Base-by-base conservation (phyloP, 2,797 vertebrate genomes). In the Enteromius thamalakanensis region DNA sequence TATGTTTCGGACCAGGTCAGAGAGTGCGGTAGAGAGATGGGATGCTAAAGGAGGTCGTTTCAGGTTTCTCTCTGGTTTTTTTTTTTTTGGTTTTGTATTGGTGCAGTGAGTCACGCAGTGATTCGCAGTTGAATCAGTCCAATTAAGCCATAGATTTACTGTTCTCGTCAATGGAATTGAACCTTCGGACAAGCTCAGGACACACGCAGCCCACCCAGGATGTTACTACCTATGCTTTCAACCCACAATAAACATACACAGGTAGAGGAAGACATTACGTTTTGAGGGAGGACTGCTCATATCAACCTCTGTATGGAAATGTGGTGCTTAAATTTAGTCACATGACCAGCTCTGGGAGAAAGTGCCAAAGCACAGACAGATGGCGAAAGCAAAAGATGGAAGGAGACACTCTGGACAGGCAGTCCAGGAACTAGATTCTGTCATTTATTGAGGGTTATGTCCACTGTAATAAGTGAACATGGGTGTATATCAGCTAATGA, bases 121-220 rank as follows among this genome's bases (percentile, higher is more conserved):
- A 82, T 21, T 79, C 58, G 47, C 37, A 53, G 32, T 53, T 84
- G 79, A 81, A 74, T 86, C 79, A 81, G 72, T 70, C 47, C 72
- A 86, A 80, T 84, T 80, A 83, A 71, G 42, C 42, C 8, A 62
- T 15, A 72, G 65, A 64, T 78, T 84, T 81, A 83, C n/a, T 67
- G 42, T 78, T 64, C 55, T 23, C 9, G 21, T 47, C 37, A 29
- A 34, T 68, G 76, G 47, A 71, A 67, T 34, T 10, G 34, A 77
- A 81, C 42, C 23, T 58, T 17, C 21, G 26, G 32, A 47, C 72
- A 29, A 40, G 23, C 67, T 55, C 47, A 51, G 42, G 68, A 29
- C 42, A 49, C 10, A 55, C 4, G 1, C 60, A 34, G 84, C 23
- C n/a, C 45, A 76, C 71, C 45, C 81, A 67, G 70, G 62, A 14